These are phyloP conservation scores for Melanocharis versteri DNA, from an alignment of 2,113 vertebrate species.

Conservation along the genomic window DNA sequence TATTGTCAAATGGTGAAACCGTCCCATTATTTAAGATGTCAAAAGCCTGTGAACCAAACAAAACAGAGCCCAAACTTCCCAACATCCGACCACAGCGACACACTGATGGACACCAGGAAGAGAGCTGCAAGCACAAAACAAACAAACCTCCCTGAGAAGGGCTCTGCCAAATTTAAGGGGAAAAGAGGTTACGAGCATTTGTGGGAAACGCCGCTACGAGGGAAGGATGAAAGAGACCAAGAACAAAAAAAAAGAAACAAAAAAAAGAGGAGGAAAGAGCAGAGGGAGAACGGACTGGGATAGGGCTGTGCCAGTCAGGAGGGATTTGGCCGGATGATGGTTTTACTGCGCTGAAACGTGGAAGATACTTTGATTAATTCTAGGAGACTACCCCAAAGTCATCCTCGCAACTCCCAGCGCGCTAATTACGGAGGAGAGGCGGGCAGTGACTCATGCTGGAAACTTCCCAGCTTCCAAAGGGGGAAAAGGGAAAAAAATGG, in stretches of 20 bases:
- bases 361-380: constrained; percentile 58
- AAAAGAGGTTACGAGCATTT: background rate
- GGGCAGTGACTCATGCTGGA: constrained; percentile 73
- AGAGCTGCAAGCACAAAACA: background rate
- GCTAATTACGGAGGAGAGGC: constrained; percentile 28
- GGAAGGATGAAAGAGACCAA: background rate
- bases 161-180: background rate
- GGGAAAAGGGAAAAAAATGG: too few species aligned
- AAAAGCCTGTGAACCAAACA: background rate
- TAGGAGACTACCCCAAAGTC: constrained; percentile 29
- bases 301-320: background rate
- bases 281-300: background rate
- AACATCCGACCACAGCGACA: background rate
- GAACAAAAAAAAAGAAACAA: background rate
- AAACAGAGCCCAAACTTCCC: background rate
- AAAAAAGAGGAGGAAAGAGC: background rate
- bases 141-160: background rate
- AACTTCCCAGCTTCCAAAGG: constrained; percentile 8
- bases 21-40: background rate
- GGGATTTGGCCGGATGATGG: constrained; percentile 32
- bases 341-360: background rate
- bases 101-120: background rate
- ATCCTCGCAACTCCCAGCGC: constrained; percentile 37
- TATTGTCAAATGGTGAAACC: background rate
- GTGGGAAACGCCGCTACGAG: constrained; percentile 11